Base-by-base conservation (phyloP, 2,888 invertebrate species). In the Trileptium ribeirensis region DNA sequence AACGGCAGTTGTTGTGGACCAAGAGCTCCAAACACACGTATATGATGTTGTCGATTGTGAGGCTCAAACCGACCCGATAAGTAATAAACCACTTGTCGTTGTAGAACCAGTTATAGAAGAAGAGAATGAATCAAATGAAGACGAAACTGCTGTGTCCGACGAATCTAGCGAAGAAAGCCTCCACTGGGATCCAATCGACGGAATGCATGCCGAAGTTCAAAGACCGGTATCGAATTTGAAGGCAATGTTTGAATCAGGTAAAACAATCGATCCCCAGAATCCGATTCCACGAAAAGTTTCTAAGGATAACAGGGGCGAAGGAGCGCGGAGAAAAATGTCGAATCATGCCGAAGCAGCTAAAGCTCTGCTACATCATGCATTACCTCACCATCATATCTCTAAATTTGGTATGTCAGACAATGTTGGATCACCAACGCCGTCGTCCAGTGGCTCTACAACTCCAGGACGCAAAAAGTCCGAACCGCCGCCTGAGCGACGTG, bases 151-250 rank as follows among this genome's bases (percentile, higher is more conserved):
- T 15, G 31, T 24, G n/a, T n/a, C n/a, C n/a, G n/a, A n/a, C n/a
- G 67, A 67, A 29, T 74, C 34, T 3, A 64, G 51, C 34, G n/a
- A 36, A 34, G 79, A 67, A 67, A 33, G 31, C 29, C 70, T 83
- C 34, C 64, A 78, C 19, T 83, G 83, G 83, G 77, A 83, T 39
- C 83, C 83, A 15, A 67, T 82, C 34, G 86, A 86, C 79, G 88
- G 88, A 36, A 83, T 88, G 85, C 88, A 88, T 82, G 88, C 88
- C 15, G 88, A 88, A 83, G 86, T 86, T 78, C 88, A 88, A 81
- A 81, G 85, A 70, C 86, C 86, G 0, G 88, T 88, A 8, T 84
- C 85, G 51, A 85, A 86, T 79, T 82, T 88, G 81, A 86, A 83
- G 77, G 83, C 83, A 34, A 84, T 88, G 85, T 87, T 87, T 82